These are phyloP conservation scores for Craterocephalus amniculus DNA, from an alignment of 2,797 vertebrate species.

Conservation along the genomic window DNA sequence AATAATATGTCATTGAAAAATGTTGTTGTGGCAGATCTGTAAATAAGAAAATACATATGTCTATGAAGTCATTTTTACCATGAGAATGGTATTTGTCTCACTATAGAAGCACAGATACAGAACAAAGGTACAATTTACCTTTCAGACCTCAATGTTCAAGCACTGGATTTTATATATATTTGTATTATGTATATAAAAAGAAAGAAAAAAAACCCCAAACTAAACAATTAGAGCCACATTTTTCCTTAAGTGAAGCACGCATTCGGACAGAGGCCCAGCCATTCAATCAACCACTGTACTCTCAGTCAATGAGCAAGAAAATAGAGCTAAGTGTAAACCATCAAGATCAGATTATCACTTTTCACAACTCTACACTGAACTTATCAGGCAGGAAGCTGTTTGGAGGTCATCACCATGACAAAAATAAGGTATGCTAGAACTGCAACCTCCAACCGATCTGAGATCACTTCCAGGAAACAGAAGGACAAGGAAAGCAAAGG, in stretches of 20 bases:
- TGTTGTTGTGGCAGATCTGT: constrained; percentile 27
- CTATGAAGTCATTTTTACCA: constrained; percentile 17
- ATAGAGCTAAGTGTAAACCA: constrained; percentile 61
- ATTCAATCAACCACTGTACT: constrained; percentile 46
- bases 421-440: constrained; percentile 50
- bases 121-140: constrained; percentile 38
- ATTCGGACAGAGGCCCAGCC: constrained; percentile 44
- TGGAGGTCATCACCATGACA: constrained; percentile 45
- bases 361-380: constrained; percentile 46
- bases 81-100: constrained; percentile 39
- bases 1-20: constrained; percentile 18
- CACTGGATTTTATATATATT: constrained; percentile 13
- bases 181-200: constrained; percentile 10
- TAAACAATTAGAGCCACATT: constrained; percentile 25
- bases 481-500: constrained; percentile 25
- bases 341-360: constrained; percentile 55
- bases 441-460: constrained; percentile 43
- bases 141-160: constrained; percentile 37
- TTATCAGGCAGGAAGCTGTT: constrained; percentile 54
- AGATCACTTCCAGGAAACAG: constrained; percentile 36
- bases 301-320: constrained; percentile 41
- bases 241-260: constrained; percentile 41
- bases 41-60: constrained; percentile 42
- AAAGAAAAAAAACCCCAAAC: not conserved
- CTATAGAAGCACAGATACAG: constrained; percentile 51